These are phyloP conservation scores for Zaprionus taronus DNA, from an alignment of 1,140 invertebrate genomes.

Conservation along the genomic window DNA sequence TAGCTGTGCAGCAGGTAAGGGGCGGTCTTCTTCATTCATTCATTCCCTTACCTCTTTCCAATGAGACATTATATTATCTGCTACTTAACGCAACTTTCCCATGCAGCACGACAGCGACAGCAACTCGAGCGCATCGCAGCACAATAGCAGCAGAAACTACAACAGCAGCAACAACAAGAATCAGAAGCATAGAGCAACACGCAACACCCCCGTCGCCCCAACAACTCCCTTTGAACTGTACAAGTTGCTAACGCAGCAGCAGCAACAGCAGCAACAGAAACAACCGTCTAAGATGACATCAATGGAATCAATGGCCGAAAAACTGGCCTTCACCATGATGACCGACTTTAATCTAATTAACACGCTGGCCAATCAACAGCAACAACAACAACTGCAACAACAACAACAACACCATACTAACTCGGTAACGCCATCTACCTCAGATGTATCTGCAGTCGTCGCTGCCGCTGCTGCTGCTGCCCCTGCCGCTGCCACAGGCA, in stretches of 20 bases:
- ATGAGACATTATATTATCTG: constrained; percentile 33
- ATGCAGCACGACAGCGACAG: constrained; percentile 79
- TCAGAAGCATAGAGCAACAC: constrained; percentile 35
- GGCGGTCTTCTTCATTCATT: background rate
- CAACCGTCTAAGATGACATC: constrained; percentile 80
- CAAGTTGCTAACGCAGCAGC: constrained; percentile 66
- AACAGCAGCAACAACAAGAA: constrained; percentile 36
- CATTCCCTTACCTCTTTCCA: background rate
- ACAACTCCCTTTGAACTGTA: constrained; percentile 61
- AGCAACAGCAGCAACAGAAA: constrained; percentile 30
- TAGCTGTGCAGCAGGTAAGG: constrained; percentile 42
- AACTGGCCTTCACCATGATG: constrained; percentile 66
- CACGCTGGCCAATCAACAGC: constrained; percentile 62
- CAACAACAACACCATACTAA: constrained; percentile 63
- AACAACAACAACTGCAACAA: constrained; percentile 64
- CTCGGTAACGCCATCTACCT: constrained; percentile 82
- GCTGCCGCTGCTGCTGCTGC: constrained; percentile 52
- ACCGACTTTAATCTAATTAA: constrained; percentile 72
- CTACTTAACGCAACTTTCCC: constrained; percentile 39
- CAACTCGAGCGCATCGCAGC: constrained; percentile 74
- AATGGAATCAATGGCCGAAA: constrained; percentile 84
- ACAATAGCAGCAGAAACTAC: constrained; percentile 46
- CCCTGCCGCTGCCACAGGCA: constrained; percentile 60
- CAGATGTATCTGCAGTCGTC: constrained; percentile 76
- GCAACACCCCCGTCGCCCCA: constrained; percentile 34